A percentile compares a stretch with the other conserved stretches of the same genome.
Conservation (phyloP, 2,797 vertebrate genomes). For the Sebastes taczanowskii region DNA sequence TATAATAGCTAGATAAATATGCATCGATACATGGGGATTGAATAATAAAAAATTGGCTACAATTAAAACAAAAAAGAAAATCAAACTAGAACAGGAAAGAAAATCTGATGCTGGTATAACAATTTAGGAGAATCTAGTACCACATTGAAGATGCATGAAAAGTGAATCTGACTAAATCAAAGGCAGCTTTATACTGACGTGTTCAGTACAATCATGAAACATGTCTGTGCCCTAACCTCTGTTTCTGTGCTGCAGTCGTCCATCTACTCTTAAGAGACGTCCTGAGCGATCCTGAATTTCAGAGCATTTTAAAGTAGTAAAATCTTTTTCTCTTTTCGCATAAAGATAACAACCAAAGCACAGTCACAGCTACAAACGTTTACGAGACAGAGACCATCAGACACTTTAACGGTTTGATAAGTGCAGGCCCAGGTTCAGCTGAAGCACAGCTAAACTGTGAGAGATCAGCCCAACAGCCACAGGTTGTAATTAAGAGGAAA, state of each 20-base stretch:
- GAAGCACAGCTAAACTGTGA: not conserved
- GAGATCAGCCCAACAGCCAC: not conserved
- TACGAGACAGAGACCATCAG: not conserved
- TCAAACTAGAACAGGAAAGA: not conserved
- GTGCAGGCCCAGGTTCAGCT: not conserved
- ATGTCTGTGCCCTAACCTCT: not conserved
- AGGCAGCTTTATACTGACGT: not conserved
- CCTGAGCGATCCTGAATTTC: not conserved
- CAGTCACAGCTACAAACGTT: not conserved
- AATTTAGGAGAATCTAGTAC: not conserved
- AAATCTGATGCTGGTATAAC: not conserved
- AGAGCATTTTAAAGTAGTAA: not conserved
- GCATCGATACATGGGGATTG: not conserved
- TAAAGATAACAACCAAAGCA: not conserved
- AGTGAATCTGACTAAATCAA: not conserved
- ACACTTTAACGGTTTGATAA: not conserved
- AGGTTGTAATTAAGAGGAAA: conserved; percentile 3
- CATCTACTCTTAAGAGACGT: too few relatives aligned
- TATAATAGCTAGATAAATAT: too few relatives aligned
- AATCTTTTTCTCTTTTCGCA: not conserved
- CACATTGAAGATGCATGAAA: not conserved
- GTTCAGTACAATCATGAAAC: not conserved
- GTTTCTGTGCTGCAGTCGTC: not conserved
- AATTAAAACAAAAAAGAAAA: not conserved
- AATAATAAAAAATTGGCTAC: not conserved